Base-by-base conservation (phyloP, 1,140 invertebrate species). In the Phymastichus coffea region DNA sequence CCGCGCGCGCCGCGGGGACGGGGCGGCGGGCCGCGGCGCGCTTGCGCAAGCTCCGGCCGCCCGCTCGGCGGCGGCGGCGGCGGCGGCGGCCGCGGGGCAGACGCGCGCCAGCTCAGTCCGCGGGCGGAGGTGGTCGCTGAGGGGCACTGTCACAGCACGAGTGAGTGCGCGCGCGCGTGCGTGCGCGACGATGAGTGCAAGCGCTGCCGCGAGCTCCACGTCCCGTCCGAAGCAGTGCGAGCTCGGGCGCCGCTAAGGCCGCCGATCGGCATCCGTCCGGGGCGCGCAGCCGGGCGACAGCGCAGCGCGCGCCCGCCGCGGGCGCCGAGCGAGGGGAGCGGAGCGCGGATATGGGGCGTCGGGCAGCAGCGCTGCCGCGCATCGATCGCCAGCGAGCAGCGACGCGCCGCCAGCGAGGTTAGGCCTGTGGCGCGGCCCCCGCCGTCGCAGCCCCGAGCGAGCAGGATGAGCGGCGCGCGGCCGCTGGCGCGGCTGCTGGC, bases 351-450 rank as follows among this genome's bases (percentile, higher is more conserved):
- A 33, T 33, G 28, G 28, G 28, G 28, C 28, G 28, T 6, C 28
- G 12, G 28, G 28, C 56, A n/a, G 28, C 9, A 12, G 28, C 12
- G 17, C 22, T 40, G 30, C 12, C 20, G 63, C 48, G 60, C 48
- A n/a, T n/a, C n/a, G 30, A 33, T 6, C 30, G 14, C 30, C 30
- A 14, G 12, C 6, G 12, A 7, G 28, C 6, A 12, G 28, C 28
- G 28, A 12, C 28, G 12, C 6, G 28, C 56, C 6, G 28, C 9
- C n/a, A 12, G 28, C 12, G 17, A n/a, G 28, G 30, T 10, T 20
- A 58, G 46, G 60, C 48, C 35, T 66, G 64, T 61, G 64, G 55
- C 53, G 44, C 54, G 52, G 56, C 46, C 49, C n/a, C 38, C 30
- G 23, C 30, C 23, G 53, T 49, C 9, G 46, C 15, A 19, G 14